Evolutionary conservation across 2,113 vertebrate genomes (phyloP), one percentile per base, ranked within the genome.

Genomic region (Phasianus colchicus): DNA sequence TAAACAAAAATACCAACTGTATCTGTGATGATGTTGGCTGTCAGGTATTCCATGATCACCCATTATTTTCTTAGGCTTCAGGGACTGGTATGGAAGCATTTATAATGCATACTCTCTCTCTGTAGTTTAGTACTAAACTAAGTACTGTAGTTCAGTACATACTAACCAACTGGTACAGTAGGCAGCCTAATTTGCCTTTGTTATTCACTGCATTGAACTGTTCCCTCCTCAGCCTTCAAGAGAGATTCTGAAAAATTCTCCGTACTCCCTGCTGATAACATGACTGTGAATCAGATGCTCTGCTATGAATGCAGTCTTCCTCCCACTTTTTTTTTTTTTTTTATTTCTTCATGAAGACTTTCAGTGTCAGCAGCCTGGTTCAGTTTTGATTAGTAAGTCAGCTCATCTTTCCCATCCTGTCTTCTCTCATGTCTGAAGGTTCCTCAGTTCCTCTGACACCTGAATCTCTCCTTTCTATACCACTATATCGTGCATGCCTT

Each of bases 21-120:
- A 52, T 6, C 16, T 45, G 27, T 42, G 38, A 75, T 32, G 15
- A 71, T 0, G 1, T 14, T 30, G 1, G 6, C 17, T 13, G 27
- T 15, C 60, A 81, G 20, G 12, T 69, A 64, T 47, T 76, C 34
- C 64, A 42, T 13, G 36, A 75, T 19, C 9, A 4, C 8, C 10
- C 19, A 15, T 20, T 67, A 30, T 3, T 13, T 30, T 76, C 88
- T 29, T 79, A 71, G 1, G 1, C 11, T 32, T 42, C 21, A 88
- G 69, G 25, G 27, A 54, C 52, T 54, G 30, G 45, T 57, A 80
- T 4, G 20, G 36, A 89, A 89, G 10, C 29, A 74, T 54, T 82
- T 3, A 30, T 32, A 77, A 84, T 45, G 66, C 45, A 67, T 13
- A 63, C 8, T 17, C 12, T 61, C 73, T 45, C 52, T 45, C n/a